Percentiles rank a stretch among this genome's conserved stretches.
Conservation (phyloP, 2,888 invertebrate genomes). For the Labia minor region DNA sequence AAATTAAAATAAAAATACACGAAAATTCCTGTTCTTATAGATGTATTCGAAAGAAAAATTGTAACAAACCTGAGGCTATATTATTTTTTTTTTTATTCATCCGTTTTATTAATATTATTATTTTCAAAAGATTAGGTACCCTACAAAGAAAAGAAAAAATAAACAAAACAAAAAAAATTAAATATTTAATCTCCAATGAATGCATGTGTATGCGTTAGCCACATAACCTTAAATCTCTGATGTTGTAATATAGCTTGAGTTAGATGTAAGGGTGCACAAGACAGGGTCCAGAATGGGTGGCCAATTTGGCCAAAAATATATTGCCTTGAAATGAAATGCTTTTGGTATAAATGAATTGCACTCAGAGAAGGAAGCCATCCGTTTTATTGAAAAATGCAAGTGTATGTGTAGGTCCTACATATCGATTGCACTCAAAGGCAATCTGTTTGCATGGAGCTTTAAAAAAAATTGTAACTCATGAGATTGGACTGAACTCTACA, state of each 20-base stretch:
- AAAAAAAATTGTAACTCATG: too few relatives aligned
- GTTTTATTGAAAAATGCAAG: too few relatives aligned
- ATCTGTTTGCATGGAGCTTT: too few relatives aligned
- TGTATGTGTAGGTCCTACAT: too few relatives aligned
- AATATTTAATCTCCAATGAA: neutral
- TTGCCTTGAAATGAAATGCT: neutral
- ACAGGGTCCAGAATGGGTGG: constrained; percentile 4
- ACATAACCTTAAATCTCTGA: neutral
- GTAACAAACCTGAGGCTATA: neutral
- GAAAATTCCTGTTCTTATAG: neutral
- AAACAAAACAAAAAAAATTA: neutral
- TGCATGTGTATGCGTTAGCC: constrained; percentile 13
- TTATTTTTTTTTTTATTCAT: neutral
- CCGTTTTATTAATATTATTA: neutral
- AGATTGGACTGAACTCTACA: too few relatives aligned
- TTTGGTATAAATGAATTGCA: neutral
- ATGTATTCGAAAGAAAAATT: neutral
- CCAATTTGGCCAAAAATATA: neutral
- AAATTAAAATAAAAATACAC: too few relatives aligned
- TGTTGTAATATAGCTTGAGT: constrained; percentile 13
- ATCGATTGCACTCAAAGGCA: too few relatives aligned
- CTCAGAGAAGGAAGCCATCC: too few relatives aligned
- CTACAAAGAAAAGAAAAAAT: neutral
- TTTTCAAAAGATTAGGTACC: neutral
- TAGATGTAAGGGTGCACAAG: constrained; percentile 13